Evolutionary conservation across 2,888 invertebrate genomes (phyloP), one percentile per base, ranked within the genome.

Genomic region (Melinaea marsaeus): DNA sequence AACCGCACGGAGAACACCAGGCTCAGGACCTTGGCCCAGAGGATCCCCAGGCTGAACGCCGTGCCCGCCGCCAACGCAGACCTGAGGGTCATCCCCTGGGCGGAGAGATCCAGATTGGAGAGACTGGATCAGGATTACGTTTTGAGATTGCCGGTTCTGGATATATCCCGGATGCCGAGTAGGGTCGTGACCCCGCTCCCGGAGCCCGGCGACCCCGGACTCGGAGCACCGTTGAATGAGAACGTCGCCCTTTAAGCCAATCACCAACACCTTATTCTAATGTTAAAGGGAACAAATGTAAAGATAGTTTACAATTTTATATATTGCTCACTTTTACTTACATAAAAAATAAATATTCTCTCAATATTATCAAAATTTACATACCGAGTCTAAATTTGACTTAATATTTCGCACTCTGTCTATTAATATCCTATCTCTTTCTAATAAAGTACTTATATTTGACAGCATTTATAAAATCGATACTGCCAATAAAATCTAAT

Each of bases 41-140:
- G 86, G 22, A 86, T 89, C 3, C 88, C 88, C 0, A 75, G 87
- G 35, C 72, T 89, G 0, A 83, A 81, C 59, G 75, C 85, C 2
- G 72, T 83, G 35, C 75, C 73, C 0, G 63, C 73, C 0, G 67
- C 69, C 0, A 70, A 72, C 3, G 68, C 72, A 0, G 81, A 85
- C 47, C 78, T 85, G 22, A 74, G 87, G 46, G 75, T 83, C 0
- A 80, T 85, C 13, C 85, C 87, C 0, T 83, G 83, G 85, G 75
- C 84, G 0, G 87, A 86, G 13, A 65, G 79, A 11, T 70, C 75
- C 0, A 72, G 86, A 7, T 62, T 75, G 35, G 81, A 81, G 34
- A 73, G 85, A 33, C 77, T 83, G 71, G 86, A 86, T 57, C 83
- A 76, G 13, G 88, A 89, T 61, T 84, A 82, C 54, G 81, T 86